Evolutionary conservation across 2,797 vertebrate genomes (phyloP), one percentile per base, ranked within the genome.

Genomic region (Takifugu rubripes): DNA sequence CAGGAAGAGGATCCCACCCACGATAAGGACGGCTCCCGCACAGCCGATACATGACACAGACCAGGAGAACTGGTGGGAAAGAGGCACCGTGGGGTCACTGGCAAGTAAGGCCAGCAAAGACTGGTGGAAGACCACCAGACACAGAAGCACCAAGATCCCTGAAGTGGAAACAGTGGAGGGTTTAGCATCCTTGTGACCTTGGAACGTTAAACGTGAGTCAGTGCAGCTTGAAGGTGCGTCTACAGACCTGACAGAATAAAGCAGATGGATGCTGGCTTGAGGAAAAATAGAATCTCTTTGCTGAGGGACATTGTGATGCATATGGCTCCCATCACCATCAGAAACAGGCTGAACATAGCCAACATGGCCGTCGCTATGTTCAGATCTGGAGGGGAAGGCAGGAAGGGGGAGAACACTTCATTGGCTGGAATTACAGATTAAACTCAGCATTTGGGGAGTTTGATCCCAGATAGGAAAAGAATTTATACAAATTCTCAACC

Each of bases 251-350:
- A 92, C 56, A 94, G 75, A 16, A 90, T 89, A 42, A 95, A 94
- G 85, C 92, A 96, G 74, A 90, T 61, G 0, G 93, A 92, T 1
- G 93, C 94, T 1, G 93, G 93, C 53, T 94, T 93, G 49, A 96
- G 88, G 74, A 96, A 93, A 86, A 93, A 94, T 6, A 91, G 78
- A 4, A 92, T 91, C 1, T 92, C 90, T 83, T 94, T 95, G 61
- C 91, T 94, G 76, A 96, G 87, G 27, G 92, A 75, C 94, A 92
- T 94, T 75, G 87, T 90, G 86, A 94, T 83, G 74, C 92, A 95
- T 52, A 94, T 84, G 48, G 91, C 86, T 1, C 94, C 94, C 90
- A 93, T 89, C 73, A 88, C 84, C 93, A 94, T 92, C 59, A 93
- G 70, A 44, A 87, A 89, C 43, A 96, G 87, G 79, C 93, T 91